Percentiles rank a stretch among this genome's conserved stretches.
These are phyloP conservation scores for Orbicella faveolata DNA, from an alignment of 64 coral and sea anemone species.

Conservation along the genomic window DNA sequence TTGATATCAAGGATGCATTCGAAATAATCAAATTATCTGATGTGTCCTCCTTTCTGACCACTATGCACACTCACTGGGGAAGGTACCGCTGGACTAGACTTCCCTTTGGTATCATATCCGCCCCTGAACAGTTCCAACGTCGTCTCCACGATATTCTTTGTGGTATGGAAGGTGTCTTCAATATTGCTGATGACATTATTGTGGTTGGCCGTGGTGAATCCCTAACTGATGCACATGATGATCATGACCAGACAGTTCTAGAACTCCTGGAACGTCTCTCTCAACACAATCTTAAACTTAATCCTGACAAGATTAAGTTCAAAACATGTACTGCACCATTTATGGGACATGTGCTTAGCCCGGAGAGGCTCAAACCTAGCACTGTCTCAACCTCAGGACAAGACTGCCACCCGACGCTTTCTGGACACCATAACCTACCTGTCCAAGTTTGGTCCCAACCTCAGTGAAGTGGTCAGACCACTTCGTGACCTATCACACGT, in stretches of 20 bases:
- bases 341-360: slow-evolving; percentile 43
- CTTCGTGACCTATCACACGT: slow-evolving; percentile 58
- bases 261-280: slow-evolving; percentile 27
- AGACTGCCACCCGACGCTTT: slow-evolving; percentile 46
- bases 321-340: slow-evolving; percentile 44
- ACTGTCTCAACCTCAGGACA: slow-evolving; percentile 51
- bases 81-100: slow-evolving; percentile 34
- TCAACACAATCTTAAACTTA: slow-evolving; percentile 50
- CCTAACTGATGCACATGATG: slow-evolving; percentile 8
- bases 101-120: slow-evolving; percentile 36
- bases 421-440: slow-evolving; percentile 51
- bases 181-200: slow-evolving; percentile 43
- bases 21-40: slow-evolving; percentile 36
- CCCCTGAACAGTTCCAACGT: slow-evolving; percentile 50
- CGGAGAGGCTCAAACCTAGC: slow-evolving; percentile 20
- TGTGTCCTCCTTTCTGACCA: not conserved
- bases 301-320: slow-evolving; percentile 61
- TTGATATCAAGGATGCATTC: slow-evolving; percentile 55
- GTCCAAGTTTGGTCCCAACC: slow-evolving; percentile 64
- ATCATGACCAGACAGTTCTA: slow-evolving; percentile 46
- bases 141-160: slow-evolving; percentile 16
- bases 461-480: slow-evolving; percentile 49
- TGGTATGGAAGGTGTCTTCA: slow-evolving; percentile 40
- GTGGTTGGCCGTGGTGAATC: slow-evolving; percentile 28
- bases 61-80: too few species aligned